Conservation (phyloP, 2,888 invertebrate species). For the Acronicta aceris region DNA sequence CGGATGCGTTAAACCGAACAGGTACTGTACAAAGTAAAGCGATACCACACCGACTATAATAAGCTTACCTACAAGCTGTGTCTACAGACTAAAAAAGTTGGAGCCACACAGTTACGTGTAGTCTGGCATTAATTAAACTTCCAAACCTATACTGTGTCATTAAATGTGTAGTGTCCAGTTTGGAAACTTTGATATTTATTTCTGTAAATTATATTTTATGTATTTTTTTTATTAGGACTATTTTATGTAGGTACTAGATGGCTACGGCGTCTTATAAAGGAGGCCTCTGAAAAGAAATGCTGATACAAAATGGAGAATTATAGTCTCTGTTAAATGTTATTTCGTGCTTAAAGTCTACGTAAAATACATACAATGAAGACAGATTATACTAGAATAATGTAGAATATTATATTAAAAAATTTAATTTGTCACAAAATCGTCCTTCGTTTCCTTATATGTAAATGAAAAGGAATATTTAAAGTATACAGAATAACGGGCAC, state of each 20-base stretch:
- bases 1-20: too few species aligned
- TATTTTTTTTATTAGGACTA: too few species aligned
- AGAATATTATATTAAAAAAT: slow-evolving; percentile 44
- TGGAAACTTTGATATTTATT: background rate
- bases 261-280: too few species aligned
- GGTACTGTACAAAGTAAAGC: too few species aligned
- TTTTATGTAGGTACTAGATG: too few species aligned
- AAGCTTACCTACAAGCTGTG: too few species aligned
- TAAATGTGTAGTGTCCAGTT: slow-evolving; percentile 18
- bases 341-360: too few species aligned
- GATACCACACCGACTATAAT: too few species aligned
- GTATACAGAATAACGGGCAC: slow-evolving; percentile 45
- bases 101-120: background rate
- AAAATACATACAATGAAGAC: slow-evolving; percentile 13
- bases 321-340: too few species aligned
- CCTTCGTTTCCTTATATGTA: slow-evolving; percentile 54
- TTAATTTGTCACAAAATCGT: slow-evolving; percentile 51
- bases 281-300: too few species aligned
- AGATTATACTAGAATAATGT: slow-evolving; percentile 35
- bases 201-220: too few species aligned
- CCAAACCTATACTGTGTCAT: slow-evolving; percentile 9
- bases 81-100: slow-evolving; percentile 16
- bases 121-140: slow-evolving; percentile 35
- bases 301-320: too few species aligned
- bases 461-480: slow-evolving; percentile 57